Base-by-base conservation (phyloP, 2,797 vertebrate genomes). In the Acestrorhynchus altus region DNA sequence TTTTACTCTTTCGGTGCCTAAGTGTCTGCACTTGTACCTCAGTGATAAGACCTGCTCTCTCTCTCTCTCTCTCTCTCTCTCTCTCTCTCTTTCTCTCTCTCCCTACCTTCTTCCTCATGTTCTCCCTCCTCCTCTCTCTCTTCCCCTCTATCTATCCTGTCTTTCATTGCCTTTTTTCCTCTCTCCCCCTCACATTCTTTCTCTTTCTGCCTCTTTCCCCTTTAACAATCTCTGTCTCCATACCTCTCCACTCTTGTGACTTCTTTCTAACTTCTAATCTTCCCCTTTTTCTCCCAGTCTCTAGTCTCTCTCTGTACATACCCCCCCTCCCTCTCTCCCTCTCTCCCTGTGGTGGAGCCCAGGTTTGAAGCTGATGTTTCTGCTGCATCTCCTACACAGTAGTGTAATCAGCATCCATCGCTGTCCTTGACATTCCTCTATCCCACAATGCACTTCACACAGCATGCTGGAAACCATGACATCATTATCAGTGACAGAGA, bases 361-460 rank as follows among this genome's bases (percentile, higher is more conserved):
- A 92, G 93, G 93, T 93, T 91, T 94, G 90, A 89, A 90, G 90
- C 91, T 92, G 91, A 93, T 92, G 90, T 93, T 81, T 92, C 92
- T 94, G 92, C 92, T 92, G 92, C 92, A 91, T 91, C 90, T 94
- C 60, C 93, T 93, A 92, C 93, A 93, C 95, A 95, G 92, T 89
- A 88, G 89, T 93, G 95, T 93, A 95, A 95, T 96, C 95, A 90
- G 89, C 76, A 94, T 9, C 93, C 92, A 93, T 94, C 94, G 92
- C 94, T 94, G 96, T 98, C 97, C 96, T 97, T 98, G 96, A 96
- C 96, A 95, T 96, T 98, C 95, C 94, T 95, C 92, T 93, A 94
- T 95, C 95, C 96, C 94, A 95, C 95, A 94, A 93, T 89, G 92
- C 93, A 90, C 94, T 95, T 95, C 94, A 96, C 94, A 90, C 89